Base-by-base conservation (phyloP, 2,113 vertebrate genomes). In the Urocynchramus pylzowi region DNA sequence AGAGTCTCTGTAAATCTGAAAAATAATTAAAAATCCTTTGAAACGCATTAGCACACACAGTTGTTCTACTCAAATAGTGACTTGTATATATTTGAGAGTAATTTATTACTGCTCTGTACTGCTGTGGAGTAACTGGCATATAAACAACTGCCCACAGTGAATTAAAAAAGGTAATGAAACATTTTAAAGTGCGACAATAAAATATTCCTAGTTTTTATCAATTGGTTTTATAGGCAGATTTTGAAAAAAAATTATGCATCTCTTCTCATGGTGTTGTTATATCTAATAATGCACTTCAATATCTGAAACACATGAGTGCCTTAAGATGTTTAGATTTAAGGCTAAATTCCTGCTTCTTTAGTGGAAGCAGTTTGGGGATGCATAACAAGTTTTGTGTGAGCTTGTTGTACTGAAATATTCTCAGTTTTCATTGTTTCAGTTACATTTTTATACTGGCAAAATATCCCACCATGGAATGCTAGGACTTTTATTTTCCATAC, bases 101-200 rank as follows among this genome's bases (percentile, higher is more conserved):
- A 64, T 42, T 53, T 81, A 31, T 70, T 28, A 19, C 47, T 63
- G 9, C 24, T 67, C 39, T 50, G 26, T 56, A 41, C 52, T 54
- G 20, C 88, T 0, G 0, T 1, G 1, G 63, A 21, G 47, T 54
- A 64, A 20, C 44, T 68, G 77, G 35, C 63, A 8, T 30, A 17
- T 22, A 49, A 89, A 65, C 27, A 74, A 61, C 52, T 50, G 28
- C 47, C 59, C 24, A 30, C 31, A 11, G 26, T 21, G 31, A 63
- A 70, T 93, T 65, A 17, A 16, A 61, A 75, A 89, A 77, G 5
- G 8, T 3, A 52, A 47, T 73, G 63, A 77, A 84, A 13, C 22
- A 14, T 79, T 85, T 79, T 53, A 15, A 61, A 79, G 24, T 75
- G 30, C 10, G 13, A 17, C 19, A 65, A 49, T 61, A 31, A 70